Evolutionary conservation across 2,888 invertebrate species (phyloP).

Genomic region (Phyllotreta cruciferae): DNA sequence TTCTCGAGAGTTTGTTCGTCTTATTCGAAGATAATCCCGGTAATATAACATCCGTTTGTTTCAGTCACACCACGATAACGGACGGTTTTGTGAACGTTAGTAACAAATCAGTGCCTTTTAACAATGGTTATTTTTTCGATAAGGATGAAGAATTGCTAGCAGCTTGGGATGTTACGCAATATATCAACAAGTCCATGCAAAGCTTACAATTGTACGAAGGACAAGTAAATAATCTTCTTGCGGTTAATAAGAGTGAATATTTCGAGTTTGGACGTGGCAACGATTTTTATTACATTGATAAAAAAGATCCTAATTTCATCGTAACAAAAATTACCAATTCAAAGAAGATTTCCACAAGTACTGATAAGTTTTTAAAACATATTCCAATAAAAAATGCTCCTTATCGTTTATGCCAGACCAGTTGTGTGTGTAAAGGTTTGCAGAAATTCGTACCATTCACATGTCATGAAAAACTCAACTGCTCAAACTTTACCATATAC

Average conservation of each 20-base stretch:
- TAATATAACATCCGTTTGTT: background rate
- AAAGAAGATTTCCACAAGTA: too few species aligned
- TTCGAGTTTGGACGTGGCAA: background rate
- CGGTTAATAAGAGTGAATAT: background rate
- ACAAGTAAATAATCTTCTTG: background rate
- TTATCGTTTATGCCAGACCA: too few species aligned
- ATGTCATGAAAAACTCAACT: too few species aligned
- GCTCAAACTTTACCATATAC: too few species aligned
- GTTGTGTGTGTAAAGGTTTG: too few species aligned
- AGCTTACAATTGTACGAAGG: background rate
- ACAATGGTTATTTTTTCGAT: conserved; percentile 5
- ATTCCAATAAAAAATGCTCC: too few species aligned
- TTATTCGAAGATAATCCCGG: background rate
- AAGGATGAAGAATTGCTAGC: background rate
- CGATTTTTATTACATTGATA: background rate
- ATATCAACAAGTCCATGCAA: background rate
- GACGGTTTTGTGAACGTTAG: background rate
- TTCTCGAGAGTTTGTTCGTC: too few species aligned
- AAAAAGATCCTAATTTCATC: background rate
- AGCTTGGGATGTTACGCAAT: background rate
- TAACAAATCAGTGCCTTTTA: background rate
- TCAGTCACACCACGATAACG: background rate
- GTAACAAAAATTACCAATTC: too few species aligned
- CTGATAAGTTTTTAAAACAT: too few species aligned
- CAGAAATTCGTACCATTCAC: too few species aligned